phyloP scores from a whole-genome alignment of 2,888 invertebrate genomes.

The Pristionchus maxplancki region DNA sequence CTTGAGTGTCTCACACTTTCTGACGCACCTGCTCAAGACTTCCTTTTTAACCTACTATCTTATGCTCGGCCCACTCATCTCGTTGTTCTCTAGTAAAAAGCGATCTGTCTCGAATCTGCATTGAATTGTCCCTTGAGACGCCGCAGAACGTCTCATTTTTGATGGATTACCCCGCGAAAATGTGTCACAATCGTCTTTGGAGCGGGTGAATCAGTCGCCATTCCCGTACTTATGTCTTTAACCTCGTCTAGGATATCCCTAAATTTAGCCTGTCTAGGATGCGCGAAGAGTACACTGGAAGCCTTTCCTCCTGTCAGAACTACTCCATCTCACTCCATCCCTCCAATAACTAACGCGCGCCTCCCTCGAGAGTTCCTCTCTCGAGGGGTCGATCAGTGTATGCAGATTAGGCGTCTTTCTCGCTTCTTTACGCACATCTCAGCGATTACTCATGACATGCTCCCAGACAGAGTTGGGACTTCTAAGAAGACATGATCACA shows the following conservation, averaged over 20 bases:
- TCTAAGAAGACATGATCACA: not conserved
- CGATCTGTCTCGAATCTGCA: conserved; percentile 4
- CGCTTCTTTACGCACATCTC: not conserved
- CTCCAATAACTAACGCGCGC: not conserved
- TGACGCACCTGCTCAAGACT: not conserved
- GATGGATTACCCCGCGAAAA: not conserved
- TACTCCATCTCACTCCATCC: not conserved
- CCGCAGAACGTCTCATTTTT: not conserved
- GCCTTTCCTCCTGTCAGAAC: conserved; percentile 10
- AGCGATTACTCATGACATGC: not conserved
- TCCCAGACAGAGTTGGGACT: not conserved
- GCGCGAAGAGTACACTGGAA: not conserved
- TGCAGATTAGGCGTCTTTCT: conserved; percentile 5
- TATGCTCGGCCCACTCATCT: no score
- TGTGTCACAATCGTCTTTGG: no score
- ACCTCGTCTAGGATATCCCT: no score
- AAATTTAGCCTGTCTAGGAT: no score
- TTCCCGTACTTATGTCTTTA: no score
- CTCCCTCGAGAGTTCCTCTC: not conserved
- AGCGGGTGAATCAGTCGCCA: no score
- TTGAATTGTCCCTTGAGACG: not conserved
- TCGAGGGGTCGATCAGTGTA: conserved; percentile 17
- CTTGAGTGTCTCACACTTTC: not conserved
- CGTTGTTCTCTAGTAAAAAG: not conserved
- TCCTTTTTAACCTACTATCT: not conserved